These are phyloP conservation scores for Lycia hirtaria DNA, from an alignment of 2,888 invertebrate species.

Conservation along the genomic window DNA sequence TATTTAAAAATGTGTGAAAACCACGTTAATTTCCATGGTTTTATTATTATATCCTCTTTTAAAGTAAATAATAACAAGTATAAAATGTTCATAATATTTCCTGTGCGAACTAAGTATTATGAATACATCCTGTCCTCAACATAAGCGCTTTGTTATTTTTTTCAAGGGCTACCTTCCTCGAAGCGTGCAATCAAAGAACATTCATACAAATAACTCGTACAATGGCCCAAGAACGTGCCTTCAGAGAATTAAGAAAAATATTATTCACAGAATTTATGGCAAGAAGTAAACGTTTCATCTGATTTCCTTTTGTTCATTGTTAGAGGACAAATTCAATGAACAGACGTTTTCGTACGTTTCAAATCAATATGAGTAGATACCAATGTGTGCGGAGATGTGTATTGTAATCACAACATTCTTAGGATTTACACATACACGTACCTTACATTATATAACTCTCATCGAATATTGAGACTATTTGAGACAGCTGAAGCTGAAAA, in stretches of 20 bases:
- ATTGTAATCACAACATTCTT: not conserved
- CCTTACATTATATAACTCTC: too few relatives aligned
- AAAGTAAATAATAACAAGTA: not conserved
- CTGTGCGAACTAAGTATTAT: not conserved
- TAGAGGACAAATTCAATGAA: not conserved
- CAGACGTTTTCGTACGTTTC: not conserved
- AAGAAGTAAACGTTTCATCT: not conserved
- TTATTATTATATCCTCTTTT: too few relatives aligned
- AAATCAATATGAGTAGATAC: too few relatives aligned
- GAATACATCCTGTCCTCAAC: slow-evolving; percentile 10
- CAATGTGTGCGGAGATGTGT: not conserved
- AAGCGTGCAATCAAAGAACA: slow-evolving; percentile 32
- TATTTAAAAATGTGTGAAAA: too few relatives aligned
- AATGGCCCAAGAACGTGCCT: slow-evolving; percentile 34
- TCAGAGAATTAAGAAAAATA: slow-evolving; percentile 1
- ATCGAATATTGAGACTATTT: too few relatives aligned
- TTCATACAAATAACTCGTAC: slow-evolving; percentile 30
- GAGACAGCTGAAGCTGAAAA: too few relatives aligned
- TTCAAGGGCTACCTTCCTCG: slow-evolving; percentile 31
- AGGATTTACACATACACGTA: not conserved
- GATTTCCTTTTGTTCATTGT: slow-evolving; percentile 7
- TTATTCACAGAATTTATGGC: slow-evolving; percentile 8
- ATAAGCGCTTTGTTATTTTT: slow-evolving; percentile 35
- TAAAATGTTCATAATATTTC: not conserved
- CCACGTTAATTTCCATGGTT: too few relatives aligned